Conservation (phyloP, 2,888 invertebrate genomes). For the Rhodophaea formosa region DNA sequence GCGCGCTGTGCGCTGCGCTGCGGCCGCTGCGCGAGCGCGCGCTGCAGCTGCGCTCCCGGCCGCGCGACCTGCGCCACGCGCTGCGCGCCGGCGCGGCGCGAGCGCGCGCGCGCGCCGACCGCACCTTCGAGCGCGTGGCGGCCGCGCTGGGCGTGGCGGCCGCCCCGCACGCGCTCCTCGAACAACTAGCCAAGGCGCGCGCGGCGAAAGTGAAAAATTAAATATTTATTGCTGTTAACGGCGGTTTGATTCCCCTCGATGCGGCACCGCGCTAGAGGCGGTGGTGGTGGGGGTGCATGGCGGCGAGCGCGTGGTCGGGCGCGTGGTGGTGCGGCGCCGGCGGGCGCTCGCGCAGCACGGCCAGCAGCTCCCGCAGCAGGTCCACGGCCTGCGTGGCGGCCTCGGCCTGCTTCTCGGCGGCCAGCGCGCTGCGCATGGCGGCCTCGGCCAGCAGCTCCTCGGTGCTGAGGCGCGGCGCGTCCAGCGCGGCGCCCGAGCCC, state of each 20-base stretch:
- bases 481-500: constrained; percentile 39
- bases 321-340: constrained; percentile 56
- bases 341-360: constrained; percentile 57
- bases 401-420: constrained; percentile 73
- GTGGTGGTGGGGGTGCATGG: constrained; percentile 28
- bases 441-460: constrained; percentile 74
- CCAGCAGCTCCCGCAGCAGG: constrained; percentile 52
- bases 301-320: constrained; percentile 21
- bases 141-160: constrained; percentile 79
- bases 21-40: constrained; percentile 42
- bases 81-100: constrained; percentile 83
- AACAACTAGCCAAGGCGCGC: constrained; percentile 59
- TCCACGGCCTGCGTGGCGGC: constrained; percentile 51
- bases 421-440: constrained; percentile 70
- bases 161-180: constrained; percentile 3
- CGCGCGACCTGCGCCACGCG: constrained; percentile 76
- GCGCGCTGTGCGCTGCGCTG: constrained; percentile 40
- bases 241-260: not conserved
- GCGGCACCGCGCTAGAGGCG: constrained; percentile 16
- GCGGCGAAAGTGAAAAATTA: constrained; percentile 2
- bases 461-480: constrained; percentile 48
- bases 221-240: not conserved
- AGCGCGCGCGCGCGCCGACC: constrained; percentile 83
- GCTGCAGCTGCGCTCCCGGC: constrained; percentile 82
- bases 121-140: constrained; percentile 84